A percentile compares a stretch with the other conserved stretches of the same genome.
Conservation (phyloP, 2,888 invertebrate genomes). For the Miltochrista miniata region DNA sequence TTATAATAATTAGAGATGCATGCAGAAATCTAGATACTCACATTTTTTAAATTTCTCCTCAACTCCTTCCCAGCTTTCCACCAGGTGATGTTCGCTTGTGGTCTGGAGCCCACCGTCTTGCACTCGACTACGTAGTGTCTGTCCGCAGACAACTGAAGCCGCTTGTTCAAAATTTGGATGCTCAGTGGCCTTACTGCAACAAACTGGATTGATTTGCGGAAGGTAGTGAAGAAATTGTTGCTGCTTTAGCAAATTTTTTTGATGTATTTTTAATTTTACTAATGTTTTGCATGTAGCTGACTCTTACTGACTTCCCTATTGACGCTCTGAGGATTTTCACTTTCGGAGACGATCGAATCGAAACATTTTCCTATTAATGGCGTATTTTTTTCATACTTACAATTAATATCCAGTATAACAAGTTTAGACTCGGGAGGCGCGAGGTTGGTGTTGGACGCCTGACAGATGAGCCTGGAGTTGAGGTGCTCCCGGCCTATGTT, state of each 20-base stretch:
- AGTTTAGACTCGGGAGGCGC: slow-evolving; percentile 90
- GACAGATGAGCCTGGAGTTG: slow-evolving; percentile 92
- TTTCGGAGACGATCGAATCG: too few relatives aligned
- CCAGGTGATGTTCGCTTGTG: slow-evolving; percentile 93
- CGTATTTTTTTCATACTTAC: slow-evolving; percentile 86
- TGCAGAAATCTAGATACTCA: slow-evolving; percentile 74
- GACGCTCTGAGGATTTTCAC: too few relatives aligned
- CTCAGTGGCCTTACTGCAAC: slow-evolving; percentile 92
- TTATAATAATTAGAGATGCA: too few relatives aligned
- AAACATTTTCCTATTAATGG: too few relatives aligned
- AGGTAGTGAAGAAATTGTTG: not conserved
- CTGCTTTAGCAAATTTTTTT: not conserved
- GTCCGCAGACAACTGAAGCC: slow-evolving; percentile 91
- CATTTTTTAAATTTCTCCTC: slow-evolving; percentile 89
- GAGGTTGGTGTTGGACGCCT: slow-evolving; percentile 94
- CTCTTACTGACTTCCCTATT: too few relatives aligned
- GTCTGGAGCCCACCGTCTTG: slow-evolving; percentile 91
- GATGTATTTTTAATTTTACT: too few relatives aligned
- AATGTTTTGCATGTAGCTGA: too few relatives aligned
- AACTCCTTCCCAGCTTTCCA: slow-evolving; percentile 92
- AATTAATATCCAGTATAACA: slow-evolving; percentile 91
- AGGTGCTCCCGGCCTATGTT: slow-evolving; percentile 92
- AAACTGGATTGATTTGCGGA: slow-evolving; percentile 36
- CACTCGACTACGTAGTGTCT: slow-evolving; percentile 93
- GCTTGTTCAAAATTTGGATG: slow-evolving; percentile 91